These are phyloP conservation scores for Nematostella vectensis DNA, from an alignment of 92 coral and sea anemone genomes.

Conservation along the genomic window DNA sequence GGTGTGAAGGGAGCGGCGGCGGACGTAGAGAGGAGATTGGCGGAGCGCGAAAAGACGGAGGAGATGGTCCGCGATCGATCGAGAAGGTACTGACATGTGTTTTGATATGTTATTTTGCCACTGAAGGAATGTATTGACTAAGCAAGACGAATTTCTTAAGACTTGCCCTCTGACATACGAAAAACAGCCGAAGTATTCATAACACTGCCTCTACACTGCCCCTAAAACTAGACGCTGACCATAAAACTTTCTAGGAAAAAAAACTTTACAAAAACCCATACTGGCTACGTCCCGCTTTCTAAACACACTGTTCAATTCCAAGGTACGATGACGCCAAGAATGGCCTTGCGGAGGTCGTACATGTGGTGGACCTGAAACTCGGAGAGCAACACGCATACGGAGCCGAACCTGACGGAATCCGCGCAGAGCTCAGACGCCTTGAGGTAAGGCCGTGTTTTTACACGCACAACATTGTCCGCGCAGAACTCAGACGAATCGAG, in stretches of 20 bases:
- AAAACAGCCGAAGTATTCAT: too few species aligned
- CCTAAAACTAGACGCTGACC: too few species aligned
- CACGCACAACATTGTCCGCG: too few species aligned
- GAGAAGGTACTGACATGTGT: too few species aligned
- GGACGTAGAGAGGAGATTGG: conserved; percentile 46
- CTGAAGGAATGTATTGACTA: too few species aligned
- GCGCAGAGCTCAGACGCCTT: conserved; percentile 45
- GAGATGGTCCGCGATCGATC: conserved; percentile 28
- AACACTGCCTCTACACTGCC: too few species aligned
- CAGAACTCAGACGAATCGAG: not conserved
- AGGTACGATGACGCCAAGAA: conserved; percentile 70
- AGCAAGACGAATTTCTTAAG: too few species aligned
- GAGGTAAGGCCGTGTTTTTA: conserved; percentile 67
- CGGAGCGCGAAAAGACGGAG: conserved; percentile 53
- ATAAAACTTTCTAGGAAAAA: too few species aligned
- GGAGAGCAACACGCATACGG: conserved; percentile 71
- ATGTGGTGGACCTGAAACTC: conserved; percentile 55
- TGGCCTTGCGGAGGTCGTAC: conserved; percentile 51
- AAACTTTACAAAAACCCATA: too few species aligned
- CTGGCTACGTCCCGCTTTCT: conserved; percentile 14
- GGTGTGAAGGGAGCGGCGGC: conserved; percentile 68
- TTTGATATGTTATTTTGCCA: too few species aligned
- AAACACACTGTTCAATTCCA: too few species aligned
- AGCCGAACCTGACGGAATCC: conserved; percentile 67
- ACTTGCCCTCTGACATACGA: too few species aligned